Evolutionary conservation across 2,888 invertebrate species (phyloP).

Genomic region (Danaus chrysippus): DNA sequence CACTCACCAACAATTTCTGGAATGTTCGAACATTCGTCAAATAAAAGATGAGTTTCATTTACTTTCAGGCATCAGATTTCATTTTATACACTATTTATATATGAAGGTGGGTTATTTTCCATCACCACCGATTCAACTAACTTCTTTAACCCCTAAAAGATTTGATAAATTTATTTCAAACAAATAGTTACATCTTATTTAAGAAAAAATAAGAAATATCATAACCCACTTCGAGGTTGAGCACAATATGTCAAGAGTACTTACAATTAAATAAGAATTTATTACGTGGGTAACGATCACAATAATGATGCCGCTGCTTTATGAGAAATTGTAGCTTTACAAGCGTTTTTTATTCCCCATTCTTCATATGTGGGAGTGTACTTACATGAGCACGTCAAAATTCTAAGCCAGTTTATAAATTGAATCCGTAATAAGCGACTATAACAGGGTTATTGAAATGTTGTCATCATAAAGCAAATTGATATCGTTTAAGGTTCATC

Average conservation of each 20-base stretch:
- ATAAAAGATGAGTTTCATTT: no score
- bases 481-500: not conserved
- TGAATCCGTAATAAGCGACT: no score
- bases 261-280: conserved; percentile 35
- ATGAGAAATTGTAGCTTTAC: conserved; percentile 40
- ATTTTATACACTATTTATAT: no score
- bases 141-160: no score
- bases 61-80: no score
- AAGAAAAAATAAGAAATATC: not conserved
- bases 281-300: conserved; percentile 37
- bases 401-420: no score
- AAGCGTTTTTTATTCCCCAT: conserved; percentile 20
- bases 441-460: conserved; percentile 4
- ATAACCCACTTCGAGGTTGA: not conserved
- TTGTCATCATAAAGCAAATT: conserved; percentile 1
- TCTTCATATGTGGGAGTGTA: conserved; percentile 42
- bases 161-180: no score
- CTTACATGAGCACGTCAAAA: not conserved
- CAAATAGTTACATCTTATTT: no score
- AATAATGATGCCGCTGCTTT: conserved; percentile 20
- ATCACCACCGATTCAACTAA: no score
- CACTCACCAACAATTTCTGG: no score
- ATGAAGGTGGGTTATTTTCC: no score
- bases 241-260: conserved; percentile 12
- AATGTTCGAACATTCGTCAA: no score